These are phyloP conservation scores for Turdus rufiventris DNA, from an alignment of 2,113 vertebrate species.

Conservation along the genomic window DNA sequence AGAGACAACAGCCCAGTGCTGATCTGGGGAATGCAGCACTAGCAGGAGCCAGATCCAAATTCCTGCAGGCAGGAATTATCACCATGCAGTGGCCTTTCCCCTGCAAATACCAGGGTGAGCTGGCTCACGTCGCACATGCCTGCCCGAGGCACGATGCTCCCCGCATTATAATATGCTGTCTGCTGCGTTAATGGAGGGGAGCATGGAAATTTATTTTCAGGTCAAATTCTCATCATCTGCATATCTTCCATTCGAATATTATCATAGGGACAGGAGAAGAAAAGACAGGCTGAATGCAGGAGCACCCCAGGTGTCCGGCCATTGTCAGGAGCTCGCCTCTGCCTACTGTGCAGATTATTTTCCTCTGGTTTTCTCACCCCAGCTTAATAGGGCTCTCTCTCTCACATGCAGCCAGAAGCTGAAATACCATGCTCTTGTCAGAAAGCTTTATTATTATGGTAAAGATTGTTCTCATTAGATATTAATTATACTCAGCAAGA, in stretches of 20 bases:
- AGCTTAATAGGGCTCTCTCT: not conserved
- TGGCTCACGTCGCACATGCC: not conserved
- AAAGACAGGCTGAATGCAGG: constrained; percentile 2
- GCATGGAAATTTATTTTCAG: constrained; percentile 34
- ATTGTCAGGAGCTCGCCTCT: constrained; percentile 28
- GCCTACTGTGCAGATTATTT: constrained; percentile 29
- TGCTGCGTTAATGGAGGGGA: not conserved
- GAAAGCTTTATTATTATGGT: constrained; percentile 60
- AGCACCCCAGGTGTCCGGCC: constrained; percentile 34
- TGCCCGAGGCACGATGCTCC: not conserved
- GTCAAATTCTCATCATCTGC: constrained; percentile 50
- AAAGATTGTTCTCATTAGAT: constrained; percentile 57
- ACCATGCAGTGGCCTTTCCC: not conserved
- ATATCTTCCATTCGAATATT: not conserved
- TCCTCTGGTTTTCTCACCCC: not conserved
- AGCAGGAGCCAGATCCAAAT: not conserved
- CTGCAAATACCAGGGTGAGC: not conserved
- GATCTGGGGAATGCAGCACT: not conserved
- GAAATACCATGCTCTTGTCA: constrained; percentile 34
- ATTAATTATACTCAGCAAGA: constrained; percentile 58
- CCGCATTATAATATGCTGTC: not conserved
- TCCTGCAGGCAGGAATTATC: constrained; percentile 2
- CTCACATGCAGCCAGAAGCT: not conserved
- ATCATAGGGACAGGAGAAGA: constrained; percentile 19
- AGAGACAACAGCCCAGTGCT: not conserved